Conservation (phyloP, 2,797 vertebrate genomes). For the Xerus rutilus region DNA sequence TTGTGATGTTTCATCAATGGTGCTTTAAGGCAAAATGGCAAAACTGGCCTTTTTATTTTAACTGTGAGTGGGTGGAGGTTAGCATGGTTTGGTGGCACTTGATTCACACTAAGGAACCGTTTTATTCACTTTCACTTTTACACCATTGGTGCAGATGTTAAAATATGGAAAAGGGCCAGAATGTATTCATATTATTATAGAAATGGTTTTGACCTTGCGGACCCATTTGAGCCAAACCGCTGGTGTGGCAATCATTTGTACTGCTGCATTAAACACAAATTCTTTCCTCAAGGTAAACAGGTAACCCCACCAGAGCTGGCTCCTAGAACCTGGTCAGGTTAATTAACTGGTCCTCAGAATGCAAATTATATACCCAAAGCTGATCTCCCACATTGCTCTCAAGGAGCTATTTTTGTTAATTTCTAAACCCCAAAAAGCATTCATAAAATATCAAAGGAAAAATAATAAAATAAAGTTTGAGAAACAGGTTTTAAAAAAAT, state of each 20-base stretch:
- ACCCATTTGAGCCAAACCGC: fast-evolving
- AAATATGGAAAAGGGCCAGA: not conserved
- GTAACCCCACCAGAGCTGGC: not conserved
- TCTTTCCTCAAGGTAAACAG: not conserved
- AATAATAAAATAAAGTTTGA: not conserved
- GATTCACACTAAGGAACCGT: not conserved
- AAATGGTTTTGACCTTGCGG: not conserved
- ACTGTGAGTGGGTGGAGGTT: fast-evolving
- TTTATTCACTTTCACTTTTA: not conserved
- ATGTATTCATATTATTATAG: no score
- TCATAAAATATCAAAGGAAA: not conserved
- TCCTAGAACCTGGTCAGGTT: not conserved
- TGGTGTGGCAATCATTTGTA: fast-evolving
- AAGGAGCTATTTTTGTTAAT: not conserved
- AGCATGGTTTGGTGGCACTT: fast-evolving
- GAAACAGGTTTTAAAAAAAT: not conserved
- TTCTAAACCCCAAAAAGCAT: not conserved
- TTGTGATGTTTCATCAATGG: not conserved
- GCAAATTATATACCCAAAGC: not conserved
- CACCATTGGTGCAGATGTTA: not conserved
- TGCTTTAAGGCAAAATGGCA: not conserved
- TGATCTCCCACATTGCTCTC: not conserved
- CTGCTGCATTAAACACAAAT: fast-evolving
- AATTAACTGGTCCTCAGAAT: not conserved
- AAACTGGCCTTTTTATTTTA: not conserved